Base-by-base conservation (phyloP, 2,888 invertebrate genomes). In the Euspilapteryx auroguttella region DNA sequence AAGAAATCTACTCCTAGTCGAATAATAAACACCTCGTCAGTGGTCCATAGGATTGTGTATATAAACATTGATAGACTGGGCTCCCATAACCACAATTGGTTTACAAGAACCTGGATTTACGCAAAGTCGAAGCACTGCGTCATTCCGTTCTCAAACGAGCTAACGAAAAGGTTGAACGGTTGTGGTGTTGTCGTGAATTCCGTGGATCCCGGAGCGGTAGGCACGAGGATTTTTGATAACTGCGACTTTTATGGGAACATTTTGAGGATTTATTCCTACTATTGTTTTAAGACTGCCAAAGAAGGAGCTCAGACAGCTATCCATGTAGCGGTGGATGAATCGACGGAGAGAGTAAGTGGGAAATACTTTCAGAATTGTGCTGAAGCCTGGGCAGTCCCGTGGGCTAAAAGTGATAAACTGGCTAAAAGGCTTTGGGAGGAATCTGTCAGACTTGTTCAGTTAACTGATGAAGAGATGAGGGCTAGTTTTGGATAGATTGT, bases 251-350 rank as follows among this genome's bases (percentile, higher is more conserved):
- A 76, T 75, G 64, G 54, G 1, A 34, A 34, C n/a, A 80, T 87
- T 0, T 39, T 86, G 38, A 71, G 73, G 28, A 57, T 83, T 14
- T 57, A 89, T 14, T 73, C 81, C 3, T 82, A 82, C 38, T 75
- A 79, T 10, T 78, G 86, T 42, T 88, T 85, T 46, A 89, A 90
- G 64, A 86, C 82, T 14, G 79, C 86, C 0, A 80, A 81, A 47
- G 86, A 90, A 51, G 93, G 92, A 0, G 88, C 89, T 0, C 91
- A 92, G 46, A 92, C 92, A 0, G 81, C 83, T 2, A 75, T 92
- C 22, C 81, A 87, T 37, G 64, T 84, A 12, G 85, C 89, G 1
- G 81, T 87, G 5, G 82, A 89, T n/a, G 81, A 85, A 26, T 84
- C 85, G 36, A 77, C 89, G 2, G 79, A 59, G 0, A 78, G 80